A percentile compares a stretch with the other conserved stretches of the same genome.
Evolutionary conservation across 2,113 vertebrate genomes (phyloP).

Genomic region (Sebastes schlegelii): DNA sequence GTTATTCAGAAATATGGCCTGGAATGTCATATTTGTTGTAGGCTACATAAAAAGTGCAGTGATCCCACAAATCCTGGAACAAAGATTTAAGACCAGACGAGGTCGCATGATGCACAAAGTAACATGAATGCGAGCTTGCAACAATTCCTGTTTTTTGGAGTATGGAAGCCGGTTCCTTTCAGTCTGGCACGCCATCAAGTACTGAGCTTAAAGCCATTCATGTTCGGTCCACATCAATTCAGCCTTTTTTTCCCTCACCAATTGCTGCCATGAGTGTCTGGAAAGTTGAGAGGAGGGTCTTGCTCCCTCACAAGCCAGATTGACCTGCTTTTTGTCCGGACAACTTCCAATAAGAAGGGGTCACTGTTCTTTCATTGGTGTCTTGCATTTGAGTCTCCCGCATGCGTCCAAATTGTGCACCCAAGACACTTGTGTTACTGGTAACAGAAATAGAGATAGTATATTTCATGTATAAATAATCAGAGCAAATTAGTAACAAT

Average conservation of each 20-base stretch:
- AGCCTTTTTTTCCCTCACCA: conserved; percentile 19
- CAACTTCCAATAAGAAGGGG: conserved; percentile 35
- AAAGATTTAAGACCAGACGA: neutral
- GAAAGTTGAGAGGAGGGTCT: conserved; percentile 51
- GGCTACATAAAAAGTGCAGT: neutral
- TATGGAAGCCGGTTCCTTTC: conserved; percentile 27
- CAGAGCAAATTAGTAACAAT: neutral
- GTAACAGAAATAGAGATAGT: neutral
- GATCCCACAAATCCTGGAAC: neutral
- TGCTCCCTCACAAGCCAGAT: conserved; percentile 41
- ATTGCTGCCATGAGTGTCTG: conserved; percentile 28
- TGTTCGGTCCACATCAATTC: conserved; percentile 31
- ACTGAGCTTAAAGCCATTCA: conserved; percentile 41
- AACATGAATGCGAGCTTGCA: neutral
- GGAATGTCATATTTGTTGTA: neutral
- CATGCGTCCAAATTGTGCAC: conserved; percentile 11
- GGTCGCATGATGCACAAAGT: conserved; percentile 8
- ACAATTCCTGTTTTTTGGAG: conserved; percentile 1
- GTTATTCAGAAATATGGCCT: neutral
- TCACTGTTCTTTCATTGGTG: conserved; percentile 28
- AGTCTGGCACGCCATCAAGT: conserved; percentile 37
- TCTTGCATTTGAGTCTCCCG: neutral
- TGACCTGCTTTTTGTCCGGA: conserved; percentile 51
- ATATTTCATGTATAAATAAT: neutral
- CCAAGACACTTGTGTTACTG: neutral